A percentile compares a stretch with the other conserved stretches of the same genome.
Evolutionary conservation across 2,797 vertebrate genomes (phyloP).

Genomic region (Rhinella marina): DNA sequence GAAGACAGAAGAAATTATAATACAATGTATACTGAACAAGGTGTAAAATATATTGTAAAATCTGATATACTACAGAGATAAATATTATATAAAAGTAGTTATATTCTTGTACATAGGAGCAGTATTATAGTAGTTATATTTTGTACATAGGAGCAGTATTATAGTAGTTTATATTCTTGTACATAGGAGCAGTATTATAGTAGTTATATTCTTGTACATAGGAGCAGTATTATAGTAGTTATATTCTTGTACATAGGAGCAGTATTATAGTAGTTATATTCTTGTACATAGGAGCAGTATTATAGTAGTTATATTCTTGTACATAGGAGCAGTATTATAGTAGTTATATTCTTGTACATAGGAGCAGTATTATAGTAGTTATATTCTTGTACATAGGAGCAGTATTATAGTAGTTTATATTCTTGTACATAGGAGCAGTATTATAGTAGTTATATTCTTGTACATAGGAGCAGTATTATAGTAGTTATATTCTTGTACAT

Average conservation of each 20-base stretch:
- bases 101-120: not conserved
- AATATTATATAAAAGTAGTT: too few relatives aligned
- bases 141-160: not conserved
- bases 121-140: not conserved
- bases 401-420: too few relatives aligned
- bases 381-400: too few relatives aligned
- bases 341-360: constrained; percentile 10
- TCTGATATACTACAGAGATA: too few relatives aligned
- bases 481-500: too few relatives aligned
- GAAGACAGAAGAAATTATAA: not conserved
- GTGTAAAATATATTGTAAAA: too few relatives aligned
- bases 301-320: not conserved
- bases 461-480: not conserved
- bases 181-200: not conserved
- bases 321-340: not conserved
- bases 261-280: constrained; percentile 3
- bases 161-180: not conserved
- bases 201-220: constrained; percentile 6
- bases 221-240: constrained; percentile 8
- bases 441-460: not conserved
- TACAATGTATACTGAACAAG: not conserved
- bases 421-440: too few relatives aligned
- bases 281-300: not conserved
- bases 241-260: constrained; percentile 1
- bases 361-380: not conserved